Base-by-base conservation (phyloP, 2,888 invertebrate genomes). In the Drosophila histrio region DNA sequence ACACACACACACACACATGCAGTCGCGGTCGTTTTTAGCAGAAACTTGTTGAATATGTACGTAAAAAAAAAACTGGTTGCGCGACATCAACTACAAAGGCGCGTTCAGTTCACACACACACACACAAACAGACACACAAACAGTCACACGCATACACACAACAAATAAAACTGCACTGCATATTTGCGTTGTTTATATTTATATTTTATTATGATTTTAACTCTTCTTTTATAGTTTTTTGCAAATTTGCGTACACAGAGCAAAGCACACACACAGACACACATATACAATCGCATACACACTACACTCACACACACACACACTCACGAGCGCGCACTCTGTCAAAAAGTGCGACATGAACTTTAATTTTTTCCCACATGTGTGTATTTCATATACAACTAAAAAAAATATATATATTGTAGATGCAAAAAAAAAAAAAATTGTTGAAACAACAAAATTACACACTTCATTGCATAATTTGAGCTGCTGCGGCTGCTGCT, bases 381-480 rank as follows among this genome's bases (percentile, higher is more conserved):
- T 66, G 57, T 72, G 32, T 58, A 62, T 61, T 19, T 26, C 3
- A 4, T 30, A 28, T 30, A 28, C 30, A 44, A 32, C 26, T 43
- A 41, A 50, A 46, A 59, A 56, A 39, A 34, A 56, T 17, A 36
- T 22, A 43, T 47, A 46, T 22, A 43, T 52, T 54, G n/a, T 28
- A 57, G 56, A 56, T 53, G 32, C 21, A 19, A 9, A 17, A 26
- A 39, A 50, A 38, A 41, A 32, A n/a, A 24, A 39, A 49, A 38
- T 19, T 50, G 19, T 17, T 43, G 34, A 54, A 60, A 71, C 43
- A 57, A 53, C 13, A 66, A 60, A 70, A 71, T 75, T 67, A 75
- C 74, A 75, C 74, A 75, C 74, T 76, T 76, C 69, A 77, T 77
- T 77, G 77, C 77, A 77, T 77, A 77, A 77, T 77, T 77, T 77